Conservation (phyloP, 2,113 vertebrate genomes). For the Clarias batrachus region DNA sequence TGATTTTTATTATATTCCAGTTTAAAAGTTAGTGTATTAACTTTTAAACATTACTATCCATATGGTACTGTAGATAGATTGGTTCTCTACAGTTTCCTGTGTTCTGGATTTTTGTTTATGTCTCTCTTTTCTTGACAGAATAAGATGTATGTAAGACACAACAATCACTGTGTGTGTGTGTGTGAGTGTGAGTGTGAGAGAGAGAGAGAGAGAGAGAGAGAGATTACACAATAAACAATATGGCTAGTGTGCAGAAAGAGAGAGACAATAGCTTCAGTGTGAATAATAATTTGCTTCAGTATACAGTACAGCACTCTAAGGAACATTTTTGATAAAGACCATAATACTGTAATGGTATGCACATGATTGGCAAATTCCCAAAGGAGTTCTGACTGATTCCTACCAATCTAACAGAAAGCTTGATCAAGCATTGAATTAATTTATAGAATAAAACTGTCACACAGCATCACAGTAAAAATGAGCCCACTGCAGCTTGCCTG, state of each 20-base stretch:
- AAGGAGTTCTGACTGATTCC: background rate
- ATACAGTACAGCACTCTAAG: background rate
- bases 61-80: background rate
- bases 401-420: background rate
- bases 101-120: constrained; percentile 57
- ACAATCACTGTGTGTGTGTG: background rate
- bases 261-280: background rate
- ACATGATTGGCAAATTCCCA: background rate
- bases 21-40: too few species aligned
- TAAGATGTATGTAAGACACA: constrained; percentile 32
- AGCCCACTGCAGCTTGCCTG: background rate
- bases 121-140: constrained; percentile 36
- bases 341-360: background rate
- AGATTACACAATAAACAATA: too few species aligned
- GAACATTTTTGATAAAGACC: background rate
- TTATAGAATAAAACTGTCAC: background rate
- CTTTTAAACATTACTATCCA: too few species aligned
- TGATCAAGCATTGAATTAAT: background rate
- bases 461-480: background rate
- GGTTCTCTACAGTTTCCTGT: background rate
- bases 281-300: background rate
- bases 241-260: too few species aligned
- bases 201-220: too few species aligned
- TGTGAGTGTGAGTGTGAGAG: too few species aligned
- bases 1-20: too few species aligned